These are phyloP conservation scores for Dryomyza anilis DNA, from an alignment of 2,888 invertebrate species.

Conservation along the genomic window DNA sequence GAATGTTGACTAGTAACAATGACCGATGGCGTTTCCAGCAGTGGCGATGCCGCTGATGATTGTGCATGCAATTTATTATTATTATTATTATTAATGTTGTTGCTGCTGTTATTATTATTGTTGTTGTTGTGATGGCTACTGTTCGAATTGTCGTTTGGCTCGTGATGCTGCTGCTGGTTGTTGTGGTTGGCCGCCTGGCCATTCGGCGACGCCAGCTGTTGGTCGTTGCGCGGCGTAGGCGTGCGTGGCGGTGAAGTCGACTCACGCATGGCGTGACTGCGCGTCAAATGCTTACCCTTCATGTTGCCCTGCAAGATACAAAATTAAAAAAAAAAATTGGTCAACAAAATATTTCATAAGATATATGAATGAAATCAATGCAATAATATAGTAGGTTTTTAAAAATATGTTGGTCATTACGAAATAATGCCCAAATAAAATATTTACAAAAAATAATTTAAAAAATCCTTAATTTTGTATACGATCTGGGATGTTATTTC, in stretches of 20 bases:
- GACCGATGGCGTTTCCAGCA: conserved; percentile 56
- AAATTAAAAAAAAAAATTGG: too few species aligned
- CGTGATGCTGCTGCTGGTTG: conserved; percentile 40
- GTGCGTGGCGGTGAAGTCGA: conserved; percentile 72
- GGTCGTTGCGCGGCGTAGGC: conserved; percentile 62
- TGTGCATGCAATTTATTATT: conserved; percentile 49
- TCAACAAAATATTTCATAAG: too few species aligned
- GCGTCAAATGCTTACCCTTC: conserved; percentile 82
- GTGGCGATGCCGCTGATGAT: conserved; percentile 48
- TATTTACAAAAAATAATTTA: too few species aligned
- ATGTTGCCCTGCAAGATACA: conserved; percentile 66
- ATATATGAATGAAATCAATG: too few species aligned
- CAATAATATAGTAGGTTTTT: too few species aligned
- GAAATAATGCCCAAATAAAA: too few species aligned
- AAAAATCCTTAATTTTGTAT: too few species aligned
- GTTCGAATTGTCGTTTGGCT: conserved; percentile 45
- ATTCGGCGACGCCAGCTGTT: conserved; percentile 39
- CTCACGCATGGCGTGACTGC: conserved; percentile 90
- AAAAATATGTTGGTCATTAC: too few species aligned
- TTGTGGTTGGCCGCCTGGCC: conserved; percentile 30
- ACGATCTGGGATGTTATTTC: too few species aligned
- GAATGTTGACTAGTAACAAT: conserved; percentile 58
- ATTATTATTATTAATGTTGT: conserved; percentile 42
- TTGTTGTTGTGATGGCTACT: conserved; percentile 38
- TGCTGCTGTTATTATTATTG: conserved; percentile 41